Conservation (phyloP, 1,140 invertebrate species). For the Dreissena polymorpha region DNA sequence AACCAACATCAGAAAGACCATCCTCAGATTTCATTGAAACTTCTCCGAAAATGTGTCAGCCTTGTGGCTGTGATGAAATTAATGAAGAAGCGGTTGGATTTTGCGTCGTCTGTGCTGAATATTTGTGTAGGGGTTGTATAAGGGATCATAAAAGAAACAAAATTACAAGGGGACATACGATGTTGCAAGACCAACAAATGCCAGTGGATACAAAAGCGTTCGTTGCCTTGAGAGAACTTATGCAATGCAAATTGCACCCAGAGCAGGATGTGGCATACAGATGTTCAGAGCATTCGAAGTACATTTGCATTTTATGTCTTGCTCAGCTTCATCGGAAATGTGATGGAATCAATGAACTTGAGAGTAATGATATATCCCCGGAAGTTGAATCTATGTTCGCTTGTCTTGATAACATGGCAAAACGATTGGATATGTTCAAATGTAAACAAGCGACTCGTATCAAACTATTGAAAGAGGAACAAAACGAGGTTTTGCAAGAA, state of each 20-base stretch:
- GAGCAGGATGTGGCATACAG: constrained; percentile 19
- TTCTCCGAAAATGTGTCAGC: neutral
- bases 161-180: constrained; percentile 26
- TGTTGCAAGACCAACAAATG: constrained; percentile 16
- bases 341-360: constrained; percentile 5
- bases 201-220: neutral
- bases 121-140: constrained; percentile 11
- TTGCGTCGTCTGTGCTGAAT: constrained; percentile 26
- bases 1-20: too few relatives aligned
- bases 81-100: constrained; percentile 16
- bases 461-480: constrained; percentile 1
- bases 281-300: constrained; percentile 12
- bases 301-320: constrained; percentile 28
- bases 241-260: constrained; percentile 11
- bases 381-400: neutral
- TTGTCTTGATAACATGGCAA: neutral
- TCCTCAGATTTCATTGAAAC: too few relatives aligned
- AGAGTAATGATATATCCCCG: neutral
- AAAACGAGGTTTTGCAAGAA: constrained; percentile 12
- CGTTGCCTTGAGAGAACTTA: neutral
- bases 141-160: constrained; percentile 30
- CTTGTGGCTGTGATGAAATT: constrained; percentile 17
- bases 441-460: neutral
- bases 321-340: constrained; percentile 25
- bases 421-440: neutral